Evolutionary conservation across 1,140 invertebrate species (phyloP), one percentile per base, ranked within the genome.

Genomic region (Aphelenchoides fujianensis): DNA sequence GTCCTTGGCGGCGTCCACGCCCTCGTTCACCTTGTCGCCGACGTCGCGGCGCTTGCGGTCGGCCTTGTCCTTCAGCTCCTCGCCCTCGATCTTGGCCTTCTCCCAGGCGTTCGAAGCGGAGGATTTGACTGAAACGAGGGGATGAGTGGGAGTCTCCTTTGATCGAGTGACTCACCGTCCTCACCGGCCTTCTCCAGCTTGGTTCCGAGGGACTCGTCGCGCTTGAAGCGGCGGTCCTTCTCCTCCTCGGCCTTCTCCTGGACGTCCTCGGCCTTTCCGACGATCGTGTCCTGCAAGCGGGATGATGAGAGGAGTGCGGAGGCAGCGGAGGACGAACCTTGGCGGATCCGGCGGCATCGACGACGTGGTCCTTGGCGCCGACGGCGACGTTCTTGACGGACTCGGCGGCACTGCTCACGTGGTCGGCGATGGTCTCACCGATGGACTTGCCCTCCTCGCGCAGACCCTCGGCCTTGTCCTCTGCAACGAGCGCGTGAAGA

Each of bases 391-490:
- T 48, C 23, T 48, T 48, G 12, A 48, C 55, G 5, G 55, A 59
- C 34, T 59, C 55, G 7, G 55, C 55, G 23, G 55, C 55, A 5
- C 55, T 23, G 5, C 5, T 7, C 12, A 59, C 55, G 7, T 19
- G 12, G 19, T 19, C 55, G 55, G 55, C 55, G 23, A 59, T 59
- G 23, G 55, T 59, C 34, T 59, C 55, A 59, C 55, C 55, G 34
- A 19, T 32, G 5, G 5, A 7, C 5, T 59, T 59, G 55, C 55
- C 55, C 23, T 59, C 19, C 34, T 59, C 5, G 5, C 19, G 55
- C 5, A 59, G 19, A 30, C 34, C 5, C 34, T 59, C 5, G 5
- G 5, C 5, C 5, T 23, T 5, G 63, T 66, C 63, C 31, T 66
- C 34, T 66, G 2, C 28, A 37, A 66, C n/a, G 19, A 34, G n/a